Evolutionary conservation across 2,113 vertebrate species (phyloP).

Genomic region (Alethe diademata): DNA sequence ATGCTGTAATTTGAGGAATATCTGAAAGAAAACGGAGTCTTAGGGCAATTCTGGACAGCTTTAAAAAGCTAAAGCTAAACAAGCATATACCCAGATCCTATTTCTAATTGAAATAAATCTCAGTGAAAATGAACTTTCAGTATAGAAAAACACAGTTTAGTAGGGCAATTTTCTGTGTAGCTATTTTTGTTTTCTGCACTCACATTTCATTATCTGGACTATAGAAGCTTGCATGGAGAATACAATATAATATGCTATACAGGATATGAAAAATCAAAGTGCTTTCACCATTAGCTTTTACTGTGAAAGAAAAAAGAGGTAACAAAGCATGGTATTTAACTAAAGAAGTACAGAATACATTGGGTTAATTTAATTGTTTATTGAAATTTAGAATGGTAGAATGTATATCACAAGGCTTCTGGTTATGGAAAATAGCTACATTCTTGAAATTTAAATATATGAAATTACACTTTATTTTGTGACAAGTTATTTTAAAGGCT

Average conservation of each 20-base stretch:
- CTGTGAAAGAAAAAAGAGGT: not conserved
- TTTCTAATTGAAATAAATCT: not conserved
- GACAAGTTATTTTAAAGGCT: not conserved
- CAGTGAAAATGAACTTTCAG: not conserved
- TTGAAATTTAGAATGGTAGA: not conserved
- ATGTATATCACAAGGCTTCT: not conserved
- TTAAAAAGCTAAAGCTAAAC: not conserved
- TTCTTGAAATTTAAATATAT: not conserved
- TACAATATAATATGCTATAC: not conserved
- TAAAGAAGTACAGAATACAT: not conserved
- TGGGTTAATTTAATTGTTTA: not conserved
- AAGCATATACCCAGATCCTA: not conserved
- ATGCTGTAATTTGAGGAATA: not conserved
- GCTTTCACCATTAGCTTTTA: not conserved
- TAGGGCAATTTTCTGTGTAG: not conserved
- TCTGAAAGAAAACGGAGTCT: not conserved
- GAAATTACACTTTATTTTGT: not conserved
- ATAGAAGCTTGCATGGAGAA: not conserved
- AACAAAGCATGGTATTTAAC: not conserved
- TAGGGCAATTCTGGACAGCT: not conserved
- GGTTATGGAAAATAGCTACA: not conserved
- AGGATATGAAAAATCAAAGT: not conserved
- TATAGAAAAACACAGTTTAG: not conserved
- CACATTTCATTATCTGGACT: not conserved
- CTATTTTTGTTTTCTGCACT: not conserved